These are phyloP conservation scores for Dryocosmus kuriphilus DNA, from an alignment of 2,888 invertebrate genomes.

Conservation along the genomic window DNA sequence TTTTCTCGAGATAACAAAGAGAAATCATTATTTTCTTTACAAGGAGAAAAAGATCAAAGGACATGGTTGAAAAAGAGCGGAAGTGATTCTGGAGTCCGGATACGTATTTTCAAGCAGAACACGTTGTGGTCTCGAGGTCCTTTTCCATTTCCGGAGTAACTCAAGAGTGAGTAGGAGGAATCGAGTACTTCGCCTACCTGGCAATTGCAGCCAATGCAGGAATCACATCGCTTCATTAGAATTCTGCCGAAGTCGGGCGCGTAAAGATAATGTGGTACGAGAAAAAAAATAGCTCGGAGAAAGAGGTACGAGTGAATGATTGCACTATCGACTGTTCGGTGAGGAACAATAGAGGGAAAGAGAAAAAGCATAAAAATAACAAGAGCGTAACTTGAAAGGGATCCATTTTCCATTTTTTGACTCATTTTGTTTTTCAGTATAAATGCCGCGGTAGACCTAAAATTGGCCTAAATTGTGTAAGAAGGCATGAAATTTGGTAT, in stretches of 20 bases:
- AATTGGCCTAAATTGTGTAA: too few species aligned
- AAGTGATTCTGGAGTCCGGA: background rate
- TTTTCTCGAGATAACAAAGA: background rate
- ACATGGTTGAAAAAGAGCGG: background rate
- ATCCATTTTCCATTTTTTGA: too few species aligned
- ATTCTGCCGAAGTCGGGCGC: background rate
- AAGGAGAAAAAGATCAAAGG: background rate
- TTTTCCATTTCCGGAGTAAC: constrained; percentile 15
- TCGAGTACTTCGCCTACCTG: constrained; percentile 17
- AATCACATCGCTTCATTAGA: constrained; percentile 27
- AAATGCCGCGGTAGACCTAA: too few species aligned
- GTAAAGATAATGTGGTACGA: background rate
- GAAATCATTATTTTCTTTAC: background rate
- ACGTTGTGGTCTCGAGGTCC: background rate
- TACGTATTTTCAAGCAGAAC: background rate
- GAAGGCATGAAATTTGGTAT: too few species aligned
- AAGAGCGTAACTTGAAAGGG: too few species aligned
- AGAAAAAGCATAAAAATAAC: background rate
- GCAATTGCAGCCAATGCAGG: constrained; percentile 13
- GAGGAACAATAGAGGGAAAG: background rate
- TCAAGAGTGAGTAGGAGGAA: constrained; percentile 5
- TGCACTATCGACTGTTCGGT: background rate
- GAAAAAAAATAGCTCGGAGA: background rate
- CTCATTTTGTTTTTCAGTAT: too few species aligned
- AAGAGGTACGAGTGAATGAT: background rate